These are phyloP conservation scores for Cheilosia scutellata DNA, from an alignment of 2,888 invertebrate species.

Conservation along the genomic window DNA sequence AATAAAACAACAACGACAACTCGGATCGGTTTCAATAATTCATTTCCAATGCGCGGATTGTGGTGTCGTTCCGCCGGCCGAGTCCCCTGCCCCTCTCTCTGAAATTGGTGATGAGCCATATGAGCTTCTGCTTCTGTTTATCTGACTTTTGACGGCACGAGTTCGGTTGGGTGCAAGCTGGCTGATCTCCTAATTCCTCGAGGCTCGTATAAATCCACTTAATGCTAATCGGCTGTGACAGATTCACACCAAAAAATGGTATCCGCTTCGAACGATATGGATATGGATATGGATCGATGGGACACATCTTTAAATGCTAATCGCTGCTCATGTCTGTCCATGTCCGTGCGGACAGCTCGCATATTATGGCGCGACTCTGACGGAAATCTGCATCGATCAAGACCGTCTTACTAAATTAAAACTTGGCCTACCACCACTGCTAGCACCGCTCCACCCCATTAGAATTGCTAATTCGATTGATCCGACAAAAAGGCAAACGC, in stretches of 20 bases:
- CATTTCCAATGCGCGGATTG: slow-evolving; percentile 60
- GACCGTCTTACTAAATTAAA: slow-evolving; percentile 59
- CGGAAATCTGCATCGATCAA: slow-evolving; percentile 65
- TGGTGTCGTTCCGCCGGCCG: not conserved
- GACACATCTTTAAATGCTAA: slow-evolving; percentile 69
- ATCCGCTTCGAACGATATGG: not conserved
- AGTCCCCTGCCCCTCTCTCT: not conserved
- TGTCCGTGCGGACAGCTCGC: slow-evolving; percentile 29
- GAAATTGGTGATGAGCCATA: not conserved
- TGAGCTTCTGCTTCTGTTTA: not conserved
- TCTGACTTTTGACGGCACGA: slow-evolving; percentile 49
- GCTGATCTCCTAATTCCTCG: slow-evolving; percentile 13
- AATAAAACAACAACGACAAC: slow-evolving; percentile 5
- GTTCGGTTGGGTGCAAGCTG: slow-evolving; percentile 21
- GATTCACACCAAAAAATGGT: slow-evolving; percentile 62
- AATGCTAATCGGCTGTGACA: slow-evolving; percentile 66
- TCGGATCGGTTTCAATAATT: slow-evolving; percentile 62
- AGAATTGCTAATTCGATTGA: slow-evolving; percentile 71
- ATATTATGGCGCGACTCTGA: slow-evolving; percentile 43
- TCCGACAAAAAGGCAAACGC: slow-evolving; percentile 47
- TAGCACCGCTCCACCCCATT: no score
- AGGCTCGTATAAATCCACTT: slow-evolving; percentile 16
- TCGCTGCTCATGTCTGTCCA: slow-evolving; percentile 42
- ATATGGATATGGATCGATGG: not conserved
- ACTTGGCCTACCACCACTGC: slow-evolving; percentile 24